Evolutionary conservation across 2,113 vertebrate species (phyloP).

Genomic region (Pholis gunnellus): DNA sequence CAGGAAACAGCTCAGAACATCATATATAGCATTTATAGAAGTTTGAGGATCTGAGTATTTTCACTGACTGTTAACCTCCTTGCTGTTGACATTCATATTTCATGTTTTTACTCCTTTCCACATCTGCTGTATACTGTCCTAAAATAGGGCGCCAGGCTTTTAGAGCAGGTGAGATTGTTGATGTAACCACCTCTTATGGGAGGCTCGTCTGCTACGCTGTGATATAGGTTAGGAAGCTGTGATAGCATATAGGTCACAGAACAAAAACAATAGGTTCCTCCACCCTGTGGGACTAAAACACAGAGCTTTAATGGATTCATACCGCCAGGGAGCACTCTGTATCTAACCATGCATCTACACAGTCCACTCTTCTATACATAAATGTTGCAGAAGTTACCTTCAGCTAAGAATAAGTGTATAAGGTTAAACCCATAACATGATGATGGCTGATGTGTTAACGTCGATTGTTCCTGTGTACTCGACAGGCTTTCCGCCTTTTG

Average conservation of each 20-base stretch:
- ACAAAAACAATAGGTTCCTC: conserved; percentile 49
- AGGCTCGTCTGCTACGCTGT: conserved; percentile 7
- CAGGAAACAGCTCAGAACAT: neutral
- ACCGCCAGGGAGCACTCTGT: conserved; percentile 49
- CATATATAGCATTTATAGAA: neutral
- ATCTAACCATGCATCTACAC: conserved; percentile 10
- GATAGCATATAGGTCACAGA: conserved; percentile 58
- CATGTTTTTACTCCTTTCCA: conserved; percentile 20
- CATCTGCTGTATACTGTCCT: neutral
- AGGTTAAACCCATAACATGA: conserved; percentile 16
- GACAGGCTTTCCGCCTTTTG: conserved; percentile 1
- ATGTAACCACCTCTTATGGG: conserved; percentile 20
- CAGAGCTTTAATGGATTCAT: conserved; percentile 61
- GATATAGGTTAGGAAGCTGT: conserved; percentile 51
- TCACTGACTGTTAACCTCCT: conserved; percentile 8
- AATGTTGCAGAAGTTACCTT: conserved; percentile 26
- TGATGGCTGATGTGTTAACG: conserved; percentile 25
- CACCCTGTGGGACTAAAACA: conserved; percentile 41
- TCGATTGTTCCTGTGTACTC: neutral
- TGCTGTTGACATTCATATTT: conserved; percentile 23
- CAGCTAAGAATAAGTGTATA: neutral
- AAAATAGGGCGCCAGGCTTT: conserved; percentile 41
- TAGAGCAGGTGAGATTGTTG: conserved; percentile 31
- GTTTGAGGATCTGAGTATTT: neutral
- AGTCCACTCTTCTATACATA: conserved; percentile 13